Conservation (phyloP, 2,113 vertebrate genomes). For the Pseudonaja textilis region DNA sequence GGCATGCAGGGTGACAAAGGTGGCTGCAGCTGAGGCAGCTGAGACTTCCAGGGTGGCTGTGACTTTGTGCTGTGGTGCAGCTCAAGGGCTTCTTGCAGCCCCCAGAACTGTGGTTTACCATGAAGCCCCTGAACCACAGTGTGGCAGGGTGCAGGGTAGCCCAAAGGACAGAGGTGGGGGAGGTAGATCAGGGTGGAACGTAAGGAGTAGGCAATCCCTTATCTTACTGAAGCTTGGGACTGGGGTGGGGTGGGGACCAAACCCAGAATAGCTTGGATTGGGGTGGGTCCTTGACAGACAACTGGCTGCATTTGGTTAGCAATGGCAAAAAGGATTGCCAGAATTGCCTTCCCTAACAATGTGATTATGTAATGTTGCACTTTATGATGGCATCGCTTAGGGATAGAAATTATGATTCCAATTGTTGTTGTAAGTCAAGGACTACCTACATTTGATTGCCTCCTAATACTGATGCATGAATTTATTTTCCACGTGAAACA, state of each 20-base stretch:
- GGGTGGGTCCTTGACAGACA: background rate
- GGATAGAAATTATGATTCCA: background rate
- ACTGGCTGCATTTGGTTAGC: background rate
- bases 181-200: background rate
- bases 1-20: background rate
- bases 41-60: background rate
- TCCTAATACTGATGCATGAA: background rate
- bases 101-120: background rate
- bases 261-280: background rate
- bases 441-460: background rate
- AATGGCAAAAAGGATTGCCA: background rate
- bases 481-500: background rate
- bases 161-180: background rate
- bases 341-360: background rate
- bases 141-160: background rate
- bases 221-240: background rate
- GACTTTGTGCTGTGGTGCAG: background rate
- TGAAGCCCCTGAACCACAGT: background rate
- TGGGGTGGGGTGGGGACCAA: background rate
- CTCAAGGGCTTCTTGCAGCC: background rate
- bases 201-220: background rate
- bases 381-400: background rate
- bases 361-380: background rate
- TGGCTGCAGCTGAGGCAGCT: background rate
- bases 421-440: background rate